Conservation (phyloP, 2,888 invertebrate genomes). For the Pyrrhia umbra region DNA sequence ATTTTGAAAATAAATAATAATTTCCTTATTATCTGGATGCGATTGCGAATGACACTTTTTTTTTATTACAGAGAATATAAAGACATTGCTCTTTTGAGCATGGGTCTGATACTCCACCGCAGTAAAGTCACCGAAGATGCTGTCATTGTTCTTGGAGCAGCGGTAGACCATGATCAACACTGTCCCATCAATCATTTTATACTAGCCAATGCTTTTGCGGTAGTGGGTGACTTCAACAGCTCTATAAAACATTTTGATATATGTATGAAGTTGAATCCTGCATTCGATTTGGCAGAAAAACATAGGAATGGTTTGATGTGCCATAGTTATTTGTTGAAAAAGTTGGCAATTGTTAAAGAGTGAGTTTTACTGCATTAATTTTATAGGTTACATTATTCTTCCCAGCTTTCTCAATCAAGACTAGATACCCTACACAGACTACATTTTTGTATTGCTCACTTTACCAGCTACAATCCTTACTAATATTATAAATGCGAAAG, state of each 20-base stretch:
- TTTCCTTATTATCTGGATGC: too few species aligned
- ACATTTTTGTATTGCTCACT: too few species aligned
- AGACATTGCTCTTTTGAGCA: slow-evolving; percentile 93
- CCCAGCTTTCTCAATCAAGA: too few species aligned
- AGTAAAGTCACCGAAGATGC: slow-evolving; percentile 93
- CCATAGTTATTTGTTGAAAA: slow-evolving; percentile 91
- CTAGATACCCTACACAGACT: too few species aligned
- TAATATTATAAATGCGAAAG: too few species aligned
- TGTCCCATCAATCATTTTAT: slow-evolving; percentile 92
- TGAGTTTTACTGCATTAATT: slow-evolving; percentile 79
- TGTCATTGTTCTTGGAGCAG: slow-evolving; percentile 92
- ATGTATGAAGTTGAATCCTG: slow-evolving; percentile 91
- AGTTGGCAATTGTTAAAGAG: slow-evolving; percentile 92
- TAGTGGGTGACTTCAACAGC: slow-evolving; percentile 92
- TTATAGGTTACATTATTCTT: neutral
- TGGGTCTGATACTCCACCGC: slow-evolving; percentile 93
- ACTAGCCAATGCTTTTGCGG: slow-evolving; percentile 93
- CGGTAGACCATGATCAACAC: slow-evolving; percentile 92
- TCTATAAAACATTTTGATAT: slow-evolving; percentile 91
- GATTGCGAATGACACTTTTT: too few species aligned
- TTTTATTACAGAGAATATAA: slow-evolving; percentile 91
- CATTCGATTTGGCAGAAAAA: slow-evolving; percentile 90
- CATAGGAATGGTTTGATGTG: slow-evolving; percentile 92
- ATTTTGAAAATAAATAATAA: too few species aligned
- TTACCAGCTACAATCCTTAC: too few species aligned